A percentile compares a stretch with the other conserved stretches of the same genome.
Evolutionary conservation across 2,113 vertebrate genomes (phyloP).

Genomic region (Cavia aperea): DNA sequence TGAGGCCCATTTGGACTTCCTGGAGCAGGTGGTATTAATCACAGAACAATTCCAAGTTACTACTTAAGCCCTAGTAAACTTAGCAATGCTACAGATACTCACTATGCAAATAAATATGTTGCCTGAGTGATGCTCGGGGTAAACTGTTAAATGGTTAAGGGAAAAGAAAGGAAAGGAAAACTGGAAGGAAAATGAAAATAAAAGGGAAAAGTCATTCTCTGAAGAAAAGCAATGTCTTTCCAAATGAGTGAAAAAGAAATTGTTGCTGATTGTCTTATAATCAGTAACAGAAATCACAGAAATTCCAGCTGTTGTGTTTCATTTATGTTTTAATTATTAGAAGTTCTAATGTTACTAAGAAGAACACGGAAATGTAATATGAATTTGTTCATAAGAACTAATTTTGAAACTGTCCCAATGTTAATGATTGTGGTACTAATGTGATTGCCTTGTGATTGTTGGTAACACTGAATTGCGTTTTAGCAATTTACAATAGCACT

Average conservation of each 20-base stretch:
- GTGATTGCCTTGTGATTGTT: background rate
- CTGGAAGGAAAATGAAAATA: background rate
- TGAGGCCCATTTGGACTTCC: background rate
- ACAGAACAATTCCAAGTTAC: background rate
- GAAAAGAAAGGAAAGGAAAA: too few relatives aligned
- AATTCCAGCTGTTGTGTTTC: background rate
- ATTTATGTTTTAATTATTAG: slow-evolving; percentile 20
- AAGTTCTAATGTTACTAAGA: background rate
- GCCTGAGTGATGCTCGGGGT: background rate
- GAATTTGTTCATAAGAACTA: slow-evolving; percentile 4
- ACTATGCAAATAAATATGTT: background rate
- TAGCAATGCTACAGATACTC: background rate
- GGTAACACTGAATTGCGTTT: background rate
- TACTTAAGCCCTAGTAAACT: background rate
- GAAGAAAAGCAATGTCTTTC: background rate
- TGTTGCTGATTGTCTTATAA: background rate
- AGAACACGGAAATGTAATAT: background rate
- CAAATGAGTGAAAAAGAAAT: background rate
- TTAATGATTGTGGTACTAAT: background rate
- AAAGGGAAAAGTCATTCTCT: background rate
- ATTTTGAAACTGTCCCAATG: slow-evolving; percentile 8
- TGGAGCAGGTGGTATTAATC: background rate
- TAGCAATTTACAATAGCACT: background rate
- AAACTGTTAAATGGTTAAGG: background rate
- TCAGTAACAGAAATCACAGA: background rate